Evolutionary conservation across 2,797 vertebrate genomes (phyloP).

Genomic region (Pelodytes ibericus): DNA sequence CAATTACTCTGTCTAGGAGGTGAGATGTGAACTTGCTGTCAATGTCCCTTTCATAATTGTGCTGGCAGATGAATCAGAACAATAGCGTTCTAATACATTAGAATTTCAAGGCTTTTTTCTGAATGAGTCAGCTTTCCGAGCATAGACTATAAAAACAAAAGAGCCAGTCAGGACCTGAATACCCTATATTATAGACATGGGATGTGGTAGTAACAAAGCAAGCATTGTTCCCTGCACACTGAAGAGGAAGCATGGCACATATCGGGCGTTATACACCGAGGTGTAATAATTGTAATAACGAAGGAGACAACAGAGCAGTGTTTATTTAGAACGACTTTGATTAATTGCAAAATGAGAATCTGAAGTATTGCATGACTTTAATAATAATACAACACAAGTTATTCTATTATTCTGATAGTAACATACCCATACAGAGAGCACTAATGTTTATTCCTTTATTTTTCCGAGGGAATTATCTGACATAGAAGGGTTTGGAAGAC

Average conservation of each 20-base stretch:
- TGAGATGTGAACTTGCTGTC: slow-evolving; percentile 37
- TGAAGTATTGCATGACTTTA: too few relatives aligned
- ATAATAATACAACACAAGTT: too few relatives aligned
- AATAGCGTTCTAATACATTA: slow-evolving; percentile 35
- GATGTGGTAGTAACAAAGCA: slow-evolving; percentile 24
- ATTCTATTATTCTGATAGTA: too few relatives aligned
- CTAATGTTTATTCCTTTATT: too few relatives aligned
- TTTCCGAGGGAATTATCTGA: too few relatives aligned
- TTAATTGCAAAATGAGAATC: too few relatives aligned
- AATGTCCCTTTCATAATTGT: slow-evolving; percentile 36
- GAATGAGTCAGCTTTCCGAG: slow-evolving; percentile 23
- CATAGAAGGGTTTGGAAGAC: too few relatives aligned
- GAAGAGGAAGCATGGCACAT: slow-evolving; percentile 20
- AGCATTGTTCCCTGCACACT: slow-evolving; percentile 20
- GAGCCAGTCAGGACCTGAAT: slow-evolving; percentile 25
- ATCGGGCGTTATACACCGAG: background rate
- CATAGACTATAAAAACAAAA: slow-evolving; percentile 28
- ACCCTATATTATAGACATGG: slow-evolving; percentile 29
- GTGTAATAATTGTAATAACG: slow-evolving; percentile 7
- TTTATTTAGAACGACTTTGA: background rate
- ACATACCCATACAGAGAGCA: too few relatives aligned
- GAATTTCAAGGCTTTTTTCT: slow-evolving; percentile 30
- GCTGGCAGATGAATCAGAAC: slow-evolving; percentile 28
- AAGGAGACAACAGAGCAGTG: background rate
- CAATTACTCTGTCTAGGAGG: slow-evolving; percentile 36